Evolutionary conservation across 2,888 invertebrate genomes (phyloP), one percentile per base, ranked within the genome.

Genomic region (Barypeithes pellucidus): DNA sequence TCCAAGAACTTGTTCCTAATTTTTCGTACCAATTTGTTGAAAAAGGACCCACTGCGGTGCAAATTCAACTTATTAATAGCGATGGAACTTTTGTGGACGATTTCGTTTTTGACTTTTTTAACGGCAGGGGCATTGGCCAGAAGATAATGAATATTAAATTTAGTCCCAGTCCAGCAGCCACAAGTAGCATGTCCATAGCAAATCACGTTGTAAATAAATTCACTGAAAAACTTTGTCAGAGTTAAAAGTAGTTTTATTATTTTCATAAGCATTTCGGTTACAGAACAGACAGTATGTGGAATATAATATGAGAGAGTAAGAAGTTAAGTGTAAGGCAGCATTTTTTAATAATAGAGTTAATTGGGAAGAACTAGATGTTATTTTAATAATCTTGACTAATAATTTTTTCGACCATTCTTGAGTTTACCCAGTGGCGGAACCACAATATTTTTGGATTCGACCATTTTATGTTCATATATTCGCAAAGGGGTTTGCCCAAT

Each of bases 121-220:
- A 93, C 39, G 91, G 93, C 0, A 87, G 88, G 9, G 88, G 91
- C 0, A 87, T 96, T 22, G 91, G 92, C 0, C 89, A 90, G 73
- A 89, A 94, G 77, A 92, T 98, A 47, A 86, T 98, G 41, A 98
- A 99, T 83, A 95, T 97, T 78, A 90, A 98, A 59, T 98, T 98
- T 88, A 95, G 97, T 0, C 98, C 98, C 0, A 97, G 97, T 0
- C 98, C 98, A 0, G 98, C 94, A 0, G 98, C 98, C 0, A 99
- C 98, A 0, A 96, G 97, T 61, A 95, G 95, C n/a, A 88, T 98
- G 79, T 94, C 98, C 36, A 98, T 98, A 77, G 97, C 96, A 0
- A 91, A 94, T 87, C 93, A 95, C 91, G 93, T 98, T 22, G 45
- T 60, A 8, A 70, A 77, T 2, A 61, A 75, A 18, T 76, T 80